These are phyloP conservation scores for Drosophila neutralis DNA, from an alignment of 2,888 invertebrate species.

Conservation along the genomic window DNA sequence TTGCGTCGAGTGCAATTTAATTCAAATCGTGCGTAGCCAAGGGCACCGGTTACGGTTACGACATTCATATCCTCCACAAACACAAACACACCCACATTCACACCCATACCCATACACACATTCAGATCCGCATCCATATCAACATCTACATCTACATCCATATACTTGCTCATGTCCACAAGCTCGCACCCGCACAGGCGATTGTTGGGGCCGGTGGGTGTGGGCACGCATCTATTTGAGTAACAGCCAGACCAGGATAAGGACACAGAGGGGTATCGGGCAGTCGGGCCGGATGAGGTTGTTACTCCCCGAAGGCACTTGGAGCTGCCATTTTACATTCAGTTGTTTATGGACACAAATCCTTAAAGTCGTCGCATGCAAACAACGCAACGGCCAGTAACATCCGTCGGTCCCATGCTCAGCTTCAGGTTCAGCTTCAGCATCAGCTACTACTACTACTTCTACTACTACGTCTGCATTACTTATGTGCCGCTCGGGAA, in stretches of 20 bases:
- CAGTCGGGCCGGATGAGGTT: constrained; percentile 3
- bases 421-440: neutral
- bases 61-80: constrained; percentile 17
- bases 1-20: constrained; percentile 77
- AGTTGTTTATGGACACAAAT: constrained; percentile 75
- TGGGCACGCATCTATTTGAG: constrained; percentile 37
- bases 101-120: neutral
- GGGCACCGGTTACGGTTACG: constrained; percentile 55
- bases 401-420: neutral
- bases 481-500: constrained; percentile 57
- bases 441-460: neutral
- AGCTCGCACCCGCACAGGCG: constrained; percentile 1
- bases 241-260: constrained; percentile 5
- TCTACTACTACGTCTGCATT: constrained; percentile 40
- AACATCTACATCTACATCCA: neutral
- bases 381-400: constrained; percentile 33
- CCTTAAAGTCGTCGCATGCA: constrained; percentile 64
- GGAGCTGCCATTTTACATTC: constrained; percentile 68
- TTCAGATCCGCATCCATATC: neutral
- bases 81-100: constrained; percentile 3
- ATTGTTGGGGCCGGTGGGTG: neutral
- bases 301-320: constrained; percentile 50
- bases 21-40: constrained; percentile 77
- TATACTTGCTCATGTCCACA: constrained; percentile 7
- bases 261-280: constrained; percentile 1